Evolutionary conservation across 2,888 invertebrate genomes (phyloP), one percentile per base, ranked within the genome.

Genomic region (Escarpia spicata): DNA sequence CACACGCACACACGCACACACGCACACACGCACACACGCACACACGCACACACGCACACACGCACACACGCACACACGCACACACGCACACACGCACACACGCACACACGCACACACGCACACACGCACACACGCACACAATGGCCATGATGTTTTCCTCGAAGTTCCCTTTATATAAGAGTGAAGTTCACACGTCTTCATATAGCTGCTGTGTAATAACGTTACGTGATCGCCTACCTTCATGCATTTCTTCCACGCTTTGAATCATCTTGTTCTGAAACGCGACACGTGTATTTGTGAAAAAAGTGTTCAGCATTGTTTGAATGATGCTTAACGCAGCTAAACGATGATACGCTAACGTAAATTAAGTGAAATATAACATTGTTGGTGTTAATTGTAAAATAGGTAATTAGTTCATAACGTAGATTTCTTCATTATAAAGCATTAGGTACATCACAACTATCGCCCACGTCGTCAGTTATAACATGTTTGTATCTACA

Each of bases 71-170:
- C 91, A 92, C 92, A 43, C 92, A 92, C 44, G 19, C 92, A 92
- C 91, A 43, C 92, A 90, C 43, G 3, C 92, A 92, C 92, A 92
- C 92, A 92, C 89, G 90, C 93, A 93, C 91, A 92, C 93, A 93
- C 93, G 75, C 91, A 93, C 92, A 92, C 92, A 93, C 91, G 90
- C 91, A 92, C 91, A 89, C 91, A 92, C 92, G 90, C 92, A 92
- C 92, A 92, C 91, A 92, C 92, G 75, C 31, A 92, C 89, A 60
- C 91, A 91, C 43, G 19, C n/a, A n/a, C n/a, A 31, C 8, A 52
- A 37, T 37, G 37, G 37, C 37, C 37, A 37, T 37, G 37, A 37
- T 37, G 37, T 37, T 37, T 37, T 37, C 37, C 37, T 37, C 1
- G 37, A 37, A 37, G 37, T 37, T 37, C 37, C 37, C 37, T 37